Base-by-base conservation (phyloP, 2,888 invertebrate genomes). In the Netelia melanura region DNA sequence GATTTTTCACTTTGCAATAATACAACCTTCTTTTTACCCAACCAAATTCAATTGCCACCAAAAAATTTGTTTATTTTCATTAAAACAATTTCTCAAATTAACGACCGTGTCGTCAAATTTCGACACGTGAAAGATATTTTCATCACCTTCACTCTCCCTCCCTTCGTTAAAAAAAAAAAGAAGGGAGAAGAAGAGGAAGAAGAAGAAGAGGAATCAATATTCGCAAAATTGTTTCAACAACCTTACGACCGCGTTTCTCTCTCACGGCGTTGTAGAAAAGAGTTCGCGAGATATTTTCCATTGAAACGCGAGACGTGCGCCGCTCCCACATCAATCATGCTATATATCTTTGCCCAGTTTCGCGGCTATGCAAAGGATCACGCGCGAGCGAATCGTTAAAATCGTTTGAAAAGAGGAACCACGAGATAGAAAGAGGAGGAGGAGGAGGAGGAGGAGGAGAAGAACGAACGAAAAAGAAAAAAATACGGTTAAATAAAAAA, bases 321-420 rank as follows among this genome's bases (percentile, higher is more conserved):
- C 92, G 93, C 93, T 93, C 93, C 92, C 93, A 93, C 92, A 93
- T 93, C 92, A 92, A 93, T 93, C 93, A 62, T 77, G 11, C n/a
- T 48, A 92, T 30, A 30, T 30, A 30, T 92, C 91, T 90, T 91
- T 92, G 89, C 89, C 48, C 89, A 90, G 91, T 92, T 92, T 92
- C 91, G 90, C 90, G 91, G 91, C 58, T 92, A 44, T 79, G 91
- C 90, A 92, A 92, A 93, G 91, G 91, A 91, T 91, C 90, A 88
- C 61, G 68, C 72, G 61, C 64, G 52, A 48, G 54, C 56, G 71
- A 71, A 76, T 82, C 65, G 85, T 85, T 72, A 70, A 77, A 78
- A 81, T 81, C 74, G 71, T 70, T 54, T 48, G 70, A 56, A 48
- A 75, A 70, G 68, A 83, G 83, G 83, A 83, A 83, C 83, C 83